Conservation (phyloP, 92 coral and sea anemone species). For the Palythoa grandis region DNA sequence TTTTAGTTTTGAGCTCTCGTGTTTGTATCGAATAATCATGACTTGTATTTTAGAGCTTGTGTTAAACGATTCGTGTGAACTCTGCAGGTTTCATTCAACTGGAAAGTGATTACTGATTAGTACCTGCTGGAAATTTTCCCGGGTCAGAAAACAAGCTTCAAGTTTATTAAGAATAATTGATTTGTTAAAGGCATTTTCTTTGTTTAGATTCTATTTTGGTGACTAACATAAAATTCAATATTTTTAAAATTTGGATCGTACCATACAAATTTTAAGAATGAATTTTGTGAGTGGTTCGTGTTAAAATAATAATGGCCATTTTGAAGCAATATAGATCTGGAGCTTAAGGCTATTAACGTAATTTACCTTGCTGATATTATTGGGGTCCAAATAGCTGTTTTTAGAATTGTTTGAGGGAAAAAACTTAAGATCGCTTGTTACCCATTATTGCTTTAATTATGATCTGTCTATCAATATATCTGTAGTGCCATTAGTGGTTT, state of each 20-base stretch:
- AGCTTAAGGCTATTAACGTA: too few species aligned
- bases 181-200: neutral
- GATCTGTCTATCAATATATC: too few species aligned
- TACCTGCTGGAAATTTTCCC: slow-evolving; percentile 32
- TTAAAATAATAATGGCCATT: too few species aligned
- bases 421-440: too few species aligned
- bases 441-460: too few species aligned
- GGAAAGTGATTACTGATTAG: slow-evolving; percentile 1
- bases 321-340: too few species aligned
- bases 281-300: neutral
- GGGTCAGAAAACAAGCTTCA: slow-evolving; percentile 28
- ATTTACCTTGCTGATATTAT: too few species aligned
- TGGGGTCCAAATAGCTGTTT: too few species aligned
- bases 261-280: neutral
- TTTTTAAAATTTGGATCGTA: neutral
- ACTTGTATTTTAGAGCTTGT: neutral
- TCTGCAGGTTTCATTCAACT: slow-evolving; percentile 19
- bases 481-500: too few species aligned
- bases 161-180: neutral
- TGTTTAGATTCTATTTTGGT: slow-evolving; percentile 1
- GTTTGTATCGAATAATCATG: too few species aligned
- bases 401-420: too few species aligned
- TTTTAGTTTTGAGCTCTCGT: too few species aligned
- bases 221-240: neutral
- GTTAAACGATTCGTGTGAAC: slow-evolving; percentile 29